Conservation (phyloP, 2,797 vertebrate genomes). For the Tolypeutes matacus region DNA sequence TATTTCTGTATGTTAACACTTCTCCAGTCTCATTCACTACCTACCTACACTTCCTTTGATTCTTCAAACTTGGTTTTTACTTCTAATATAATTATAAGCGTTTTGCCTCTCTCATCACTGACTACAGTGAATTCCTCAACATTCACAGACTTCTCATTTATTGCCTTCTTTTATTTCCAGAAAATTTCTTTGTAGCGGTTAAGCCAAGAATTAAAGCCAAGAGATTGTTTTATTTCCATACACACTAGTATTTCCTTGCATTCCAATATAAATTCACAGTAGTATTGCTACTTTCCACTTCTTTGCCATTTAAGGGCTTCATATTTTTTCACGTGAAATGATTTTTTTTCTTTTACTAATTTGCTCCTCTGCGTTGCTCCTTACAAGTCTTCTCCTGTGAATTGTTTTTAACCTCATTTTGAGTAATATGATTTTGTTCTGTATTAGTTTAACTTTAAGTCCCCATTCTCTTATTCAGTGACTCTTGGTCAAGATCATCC, state of each 20-base stretch:
- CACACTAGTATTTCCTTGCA: neutral
- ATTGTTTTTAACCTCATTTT: neutral
- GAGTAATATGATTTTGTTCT: neutral
- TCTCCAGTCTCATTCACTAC: neutral
- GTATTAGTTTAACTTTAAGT: neutral
- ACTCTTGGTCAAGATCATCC: rapidly evolving
- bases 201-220: slow-evolving; percentile 27
- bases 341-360: slow-evolving; percentile 17
- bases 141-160: neutral
- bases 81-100: neutral
- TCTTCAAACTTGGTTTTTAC: neutral
- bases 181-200: neutral
- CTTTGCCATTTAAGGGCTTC: neutral
- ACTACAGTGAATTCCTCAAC: slow-evolving; percentile 23
- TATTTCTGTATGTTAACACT: neutral
- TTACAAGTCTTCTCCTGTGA: neutral
- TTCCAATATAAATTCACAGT: neutral
- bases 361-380: neutral
- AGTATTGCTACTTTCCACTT: neutral
- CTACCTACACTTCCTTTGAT: neutral
- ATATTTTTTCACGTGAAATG: neutral
- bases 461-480: neutral
- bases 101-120: neutral
- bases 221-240: neutral
- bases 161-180: neutral